Evolutionary conservation across 2,888 invertebrate genomes (phyloP), one percentile per base, ranked within the genome.

Genomic region (Toxonevra muliebris): DNA sequence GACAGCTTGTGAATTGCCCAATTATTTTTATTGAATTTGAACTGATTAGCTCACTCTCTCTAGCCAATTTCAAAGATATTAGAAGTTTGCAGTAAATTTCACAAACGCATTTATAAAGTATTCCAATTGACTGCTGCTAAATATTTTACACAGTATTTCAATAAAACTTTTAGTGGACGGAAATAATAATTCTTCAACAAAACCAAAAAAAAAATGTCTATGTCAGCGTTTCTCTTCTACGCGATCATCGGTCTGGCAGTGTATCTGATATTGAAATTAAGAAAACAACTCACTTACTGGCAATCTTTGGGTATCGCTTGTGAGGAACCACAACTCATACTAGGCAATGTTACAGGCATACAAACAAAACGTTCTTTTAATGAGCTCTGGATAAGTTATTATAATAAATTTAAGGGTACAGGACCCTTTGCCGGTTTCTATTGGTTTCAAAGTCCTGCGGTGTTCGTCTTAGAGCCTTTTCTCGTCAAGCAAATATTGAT

Each of bases 391-490:
- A 61, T 68, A 15, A 40, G 74, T 0, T 68, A 75, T 0, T 84
- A 84, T 53, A 20, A 70, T 0, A 77, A 76, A 58, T 79, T 73
- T 52, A 83, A 77, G 19, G 71, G 75, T 4, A 71, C 74, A 48
- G 79, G 79, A 2, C 82, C 83, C 0, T 80, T 81, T 72, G 75
- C 73, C 10, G 86, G 85, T 0, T 71, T 79, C 2, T 86, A 76
- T 66, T 73, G 79, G 40, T 76, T 81, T 1, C 55, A 73, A 1
- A 71, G 66, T 2, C 79, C 80, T 1, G 42, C 69, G 0, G 75
- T 71, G 11, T 74, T 68, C 66, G 67, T 70, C 19, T 45, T 66
- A 60, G 75, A 70, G 58, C 71, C 61, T 15, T 68, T 69, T 15
- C 59, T 66, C 69, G 66, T 73, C 0, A 75, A 75, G 41, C 59